phyloP scores from a whole-genome alignment of 2,888 invertebrate genomes.

The Chalcosyrphus nemorum region DNA sequence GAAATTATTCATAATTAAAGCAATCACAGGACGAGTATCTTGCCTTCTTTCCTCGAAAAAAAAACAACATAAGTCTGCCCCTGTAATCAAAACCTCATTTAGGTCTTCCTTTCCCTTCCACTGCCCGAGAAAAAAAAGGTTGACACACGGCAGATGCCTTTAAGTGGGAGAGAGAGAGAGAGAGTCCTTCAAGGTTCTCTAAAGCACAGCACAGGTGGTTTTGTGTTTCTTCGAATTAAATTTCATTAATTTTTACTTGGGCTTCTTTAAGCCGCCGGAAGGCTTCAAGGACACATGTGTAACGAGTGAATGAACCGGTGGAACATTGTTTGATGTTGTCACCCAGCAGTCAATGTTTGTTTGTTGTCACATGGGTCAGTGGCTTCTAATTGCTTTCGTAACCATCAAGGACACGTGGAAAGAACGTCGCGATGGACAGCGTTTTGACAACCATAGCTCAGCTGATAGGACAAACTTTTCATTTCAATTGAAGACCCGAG shows the following conservation, averaged over 20 bases:
- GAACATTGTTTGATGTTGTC: neutral
- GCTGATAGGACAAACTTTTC: neutral
- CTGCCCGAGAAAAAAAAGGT: neutral
- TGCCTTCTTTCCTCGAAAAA: neutral
- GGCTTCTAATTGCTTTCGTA: neutral
- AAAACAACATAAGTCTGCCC: neutral
- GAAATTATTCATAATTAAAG: constrained; percentile 28
- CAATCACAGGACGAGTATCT: neutral
- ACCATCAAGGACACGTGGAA: neutral
- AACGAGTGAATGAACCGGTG: neutral
- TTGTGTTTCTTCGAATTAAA: neutral
- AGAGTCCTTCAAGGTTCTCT: constrained; percentile 12
- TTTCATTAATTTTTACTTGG: neutral
- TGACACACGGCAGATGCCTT: constrained; percentile 12
- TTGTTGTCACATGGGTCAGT: neutral
- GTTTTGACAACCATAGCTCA: no score
- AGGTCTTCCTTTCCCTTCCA: neutral
- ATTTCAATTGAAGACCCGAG: neutral
- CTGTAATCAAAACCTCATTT: constrained; percentile 39
- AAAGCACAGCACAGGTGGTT: constrained; percentile 28
- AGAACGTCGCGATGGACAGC: no score
- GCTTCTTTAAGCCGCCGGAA: neutral
- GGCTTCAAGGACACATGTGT: neutral
- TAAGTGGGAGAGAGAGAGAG: neutral
- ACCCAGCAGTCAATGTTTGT: neutral